A percentile compares a stretch with the other conserved stretches of the same genome.
These are phyloP conservation scores for Haemorhous mexicanus DNA, from an alignment of 2,113 vertebrate genomes.

Conservation along the genomic window DNA sequence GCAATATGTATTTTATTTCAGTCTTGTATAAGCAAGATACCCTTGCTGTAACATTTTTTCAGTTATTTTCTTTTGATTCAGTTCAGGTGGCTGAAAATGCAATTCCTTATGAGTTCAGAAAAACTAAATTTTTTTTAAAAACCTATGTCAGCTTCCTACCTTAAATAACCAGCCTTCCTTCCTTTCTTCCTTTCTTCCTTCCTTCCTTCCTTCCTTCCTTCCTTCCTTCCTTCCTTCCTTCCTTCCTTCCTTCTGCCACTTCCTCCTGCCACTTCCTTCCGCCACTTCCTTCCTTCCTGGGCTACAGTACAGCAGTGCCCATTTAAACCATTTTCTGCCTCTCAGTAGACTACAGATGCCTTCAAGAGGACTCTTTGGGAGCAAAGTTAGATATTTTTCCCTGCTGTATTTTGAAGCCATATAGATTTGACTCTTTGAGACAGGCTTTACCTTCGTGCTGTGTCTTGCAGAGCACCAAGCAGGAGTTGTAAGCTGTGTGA, in stretches of 20 bases:
- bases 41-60: background rate
- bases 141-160: background rate
- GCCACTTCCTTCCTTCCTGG: background rate
- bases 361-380: background rate
- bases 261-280: background rate
- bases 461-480: background rate
- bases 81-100: background rate
- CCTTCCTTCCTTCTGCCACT: background rate
- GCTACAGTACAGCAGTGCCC: background rate
- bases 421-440: background rate
- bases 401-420: background rate
- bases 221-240: background rate
- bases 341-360: background rate
- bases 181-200: background rate
- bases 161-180: background rate
- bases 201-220: too few species aligned
- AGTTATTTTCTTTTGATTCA: background rate
- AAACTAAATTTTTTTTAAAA: background rate
- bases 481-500: background rate
- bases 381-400: background rate
- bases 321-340: background rate
- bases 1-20: background rate
- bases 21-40: background rate
- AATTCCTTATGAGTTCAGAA: background rate
- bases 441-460: background rate